Evolutionary conservation across 2,113 vertebrate genomes (phyloP).

Genomic region (Oxygymnocypris stewartii): DNA sequence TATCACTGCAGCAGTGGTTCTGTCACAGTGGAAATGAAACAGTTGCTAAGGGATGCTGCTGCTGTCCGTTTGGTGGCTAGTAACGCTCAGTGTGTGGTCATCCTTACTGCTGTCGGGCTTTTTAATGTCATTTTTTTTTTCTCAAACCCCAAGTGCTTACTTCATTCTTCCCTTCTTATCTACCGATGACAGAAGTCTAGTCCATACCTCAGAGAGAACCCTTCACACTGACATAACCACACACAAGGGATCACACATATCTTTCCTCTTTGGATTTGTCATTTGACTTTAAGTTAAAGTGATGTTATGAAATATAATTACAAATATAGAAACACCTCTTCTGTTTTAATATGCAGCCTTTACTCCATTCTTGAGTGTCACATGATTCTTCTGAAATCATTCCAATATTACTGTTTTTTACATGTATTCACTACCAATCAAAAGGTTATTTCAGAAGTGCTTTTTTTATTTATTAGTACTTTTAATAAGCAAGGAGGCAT

Average conservation of each 20-base stretch:
- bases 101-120: conserved; percentile 33
- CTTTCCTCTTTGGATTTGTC: not conserved
- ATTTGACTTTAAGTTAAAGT: not conserved
- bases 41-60: conserved; percentile 17
- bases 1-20: conserved; percentile 38
- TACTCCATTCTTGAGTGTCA: not conserved
- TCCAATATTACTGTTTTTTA: not conserved
- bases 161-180: conserved; percentile 44
- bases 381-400: not conserved
- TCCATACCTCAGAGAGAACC: not conserved
- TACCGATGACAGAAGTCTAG: conserved; percentile 26
- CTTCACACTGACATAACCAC: conserved; percentile 21
- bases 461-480: not conserved
- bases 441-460: not conserved
- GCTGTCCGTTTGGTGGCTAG: conserved; percentile 30
- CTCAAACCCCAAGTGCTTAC: conserved; percentile 45
- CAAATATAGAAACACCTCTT: not conserved
- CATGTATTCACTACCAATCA: not conserved
- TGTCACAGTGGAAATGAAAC: conserved; percentile 36
- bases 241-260: conserved; percentile 1
- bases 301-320: not conserved
- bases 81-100: conserved; percentile 35
- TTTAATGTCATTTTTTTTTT: conserved; percentile 30
- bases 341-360: not conserved
- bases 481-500: not conserved